Percentiles rank a stretch among this genome's conserved stretches.
phyloP scores from a whole-genome alignment of 2,797 vertebrate genomes.

The Galagoides demidoff region DNA sequence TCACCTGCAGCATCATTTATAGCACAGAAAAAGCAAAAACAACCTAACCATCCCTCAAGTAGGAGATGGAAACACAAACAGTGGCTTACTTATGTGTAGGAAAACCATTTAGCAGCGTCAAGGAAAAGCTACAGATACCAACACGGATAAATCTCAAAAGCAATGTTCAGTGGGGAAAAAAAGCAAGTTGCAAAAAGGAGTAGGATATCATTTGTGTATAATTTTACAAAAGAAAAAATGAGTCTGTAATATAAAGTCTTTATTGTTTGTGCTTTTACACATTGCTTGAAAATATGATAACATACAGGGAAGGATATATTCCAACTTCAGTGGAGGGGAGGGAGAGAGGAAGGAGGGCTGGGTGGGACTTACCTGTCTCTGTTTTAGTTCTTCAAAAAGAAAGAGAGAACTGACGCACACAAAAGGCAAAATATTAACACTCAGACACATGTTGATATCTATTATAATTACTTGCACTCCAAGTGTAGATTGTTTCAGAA shows the following conservation, averaged over 20 bases:
- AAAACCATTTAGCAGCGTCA: neutral
- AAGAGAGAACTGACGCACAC: neutral
- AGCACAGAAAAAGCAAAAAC: neutral
- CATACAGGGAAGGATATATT: neutral
- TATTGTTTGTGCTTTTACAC: neutral
- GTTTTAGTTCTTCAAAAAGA: neutral
- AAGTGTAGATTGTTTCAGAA: neutral
- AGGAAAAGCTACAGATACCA: neutral
- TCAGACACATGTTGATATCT: neutral
- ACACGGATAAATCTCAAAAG: neutral
- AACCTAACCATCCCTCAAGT: neutral
- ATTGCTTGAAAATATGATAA: neutral
- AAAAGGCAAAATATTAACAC: neutral
- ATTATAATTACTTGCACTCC: neutral
- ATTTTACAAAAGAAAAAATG: neutral
- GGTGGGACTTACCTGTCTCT: neutral
- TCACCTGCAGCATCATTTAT: neutral
- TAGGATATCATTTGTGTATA: neutral
- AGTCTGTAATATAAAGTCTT: neutral
- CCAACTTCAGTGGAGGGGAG: neutral
- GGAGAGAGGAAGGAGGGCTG: accelerated
- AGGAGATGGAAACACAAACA: neutral
- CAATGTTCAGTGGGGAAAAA: neutral
- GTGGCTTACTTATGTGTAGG: neutral
- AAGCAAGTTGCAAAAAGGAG: neutral